Evolutionary conservation across 2,113 vertebrate genomes (phyloP), one percentile per base, ranked within the genome.

Genomic region (Melospiza melodia): DNA sequence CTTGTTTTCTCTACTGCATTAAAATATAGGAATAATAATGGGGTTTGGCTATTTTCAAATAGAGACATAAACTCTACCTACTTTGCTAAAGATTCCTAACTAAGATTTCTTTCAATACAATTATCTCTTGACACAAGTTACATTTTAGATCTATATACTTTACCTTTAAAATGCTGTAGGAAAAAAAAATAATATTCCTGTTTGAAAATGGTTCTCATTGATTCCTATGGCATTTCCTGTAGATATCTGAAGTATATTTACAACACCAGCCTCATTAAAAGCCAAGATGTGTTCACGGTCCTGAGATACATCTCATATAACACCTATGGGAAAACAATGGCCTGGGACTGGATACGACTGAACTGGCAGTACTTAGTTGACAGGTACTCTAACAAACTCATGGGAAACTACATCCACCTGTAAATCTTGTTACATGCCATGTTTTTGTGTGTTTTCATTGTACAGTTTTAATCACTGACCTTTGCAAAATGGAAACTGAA

Each of bases 301-400:
- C 98, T 99, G 77, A 98, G 96, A 44, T 99, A 99, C 5, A 99
- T 99, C 84, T 99, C 99, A 2, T 97, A 97, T 49, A 99, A 99
- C 90, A 98, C 93, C 92, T 95, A 98, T 25, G 99, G 99, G 52
- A 98, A 99, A 96, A 98, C 55, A n/a, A 99, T 99, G 99, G 99
- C 98, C 85, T 99, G 99, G 99, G 98, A 99, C 67, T 99, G 99
- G 99, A 97, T 98, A 74, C 98, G 98, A 5, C 98, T 99, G 78
- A 99, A 99, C 98, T 99, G 99, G 99, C 91, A 99, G 41, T 99
- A 98, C 93, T 97, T 99, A 52, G 98, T 99, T 28, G 96, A 96
- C 95, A 99, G 99, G 99, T 99, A 93, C 2, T 92, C 41, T 31
- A 46, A 55, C 21, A 27, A 88, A 27, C 24, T 74, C 15, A 24